Base-by-base conservation (phyloP, 1,140 invertebrate genomes). In the Macrobrachium nipponense region DNA sequence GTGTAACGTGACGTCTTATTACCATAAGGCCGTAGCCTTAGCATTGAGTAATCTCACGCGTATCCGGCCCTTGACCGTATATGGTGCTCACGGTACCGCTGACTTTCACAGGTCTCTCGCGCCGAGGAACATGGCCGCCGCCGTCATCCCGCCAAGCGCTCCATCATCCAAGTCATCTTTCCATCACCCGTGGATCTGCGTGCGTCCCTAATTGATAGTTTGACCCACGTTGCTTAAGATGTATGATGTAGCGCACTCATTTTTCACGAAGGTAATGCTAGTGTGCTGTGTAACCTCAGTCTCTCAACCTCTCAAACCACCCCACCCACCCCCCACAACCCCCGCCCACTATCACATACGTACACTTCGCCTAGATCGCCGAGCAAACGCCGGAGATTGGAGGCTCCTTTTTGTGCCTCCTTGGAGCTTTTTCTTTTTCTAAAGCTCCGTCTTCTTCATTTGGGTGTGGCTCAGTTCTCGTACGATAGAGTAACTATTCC, bases 181-280 rank as follows among this genome's bases (percentile, higher is more conserved):
- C 79, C 79, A 66, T 80, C 79, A 80, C 44, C 27, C 18, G 18
- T 11, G 64, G 62, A 44, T 70, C 79, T 80, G 23, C 27, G 43
- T 68, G 62, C 12, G 36, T n/a, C 64, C 15, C 23, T 51, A 80
- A 80, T 70, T 80, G 79, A 80, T 80, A 80, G 64, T 80, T 80
- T 80, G 79, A 70, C 62, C 79, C 64, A 80, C 79, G 79, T 64
- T 66, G 79, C 12, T 44, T n/a, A 68, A 80, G 79, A 80, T 70
- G 62, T 80, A 80, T 68, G 79, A 80, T 80, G 79, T 70, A 64
- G 62, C 64, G 44, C 58, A 80, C 62, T 80, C 79, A 80, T 80
- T 80, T 80, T 80, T 80, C 79, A 80, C 64, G n/a, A 36, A 36
- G 62, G 62, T 80, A 80, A 80, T 80, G 44, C 79, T 44, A 58